Evolutionary conservation across 2,113 vertebrate species (phyloP), one percentile per base, ranked within the genome.

Genomic region (Thoracochromis brauschi): DNA sequence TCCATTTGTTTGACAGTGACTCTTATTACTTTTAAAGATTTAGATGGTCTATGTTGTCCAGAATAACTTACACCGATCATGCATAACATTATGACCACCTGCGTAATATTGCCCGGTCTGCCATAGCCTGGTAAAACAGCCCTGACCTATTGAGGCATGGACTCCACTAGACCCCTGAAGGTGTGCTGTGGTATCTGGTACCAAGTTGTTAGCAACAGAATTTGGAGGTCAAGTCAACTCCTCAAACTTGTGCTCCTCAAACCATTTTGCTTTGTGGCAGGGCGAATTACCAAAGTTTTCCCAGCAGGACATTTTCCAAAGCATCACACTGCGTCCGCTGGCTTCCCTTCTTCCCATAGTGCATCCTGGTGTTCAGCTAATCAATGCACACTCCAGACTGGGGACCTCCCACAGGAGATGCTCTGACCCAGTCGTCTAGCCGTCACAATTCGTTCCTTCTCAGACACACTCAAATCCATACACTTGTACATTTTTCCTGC

Each of bases 261-360:
- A 63, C 29, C 1, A 35, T 63, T 63, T 63, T 63, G 16, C 29
- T 11, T 63, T 33, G 58, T 2, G 60, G 33, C 4, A 3, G 19
- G 4, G 29, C 5, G 2, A 63, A 63, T 33, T 63, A 5, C 19
- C 33, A 38, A 65, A 38, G 0, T 65, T 65, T 65, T 8, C 33
- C 60, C 19, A n/a, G 60, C 60, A 65, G 33, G 0, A 65, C 60
- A 65, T 38, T 65, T 65, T 0, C 60, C 60, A n/a, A 65, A 65
- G 31, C 60, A 38, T 65, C 17, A 65, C 60, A 65, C 31, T 12
- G 60, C 3, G 0, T 65, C 31, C 6, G 31, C 17, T n/a, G 17
- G 60, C 17, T 65, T 65, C 0, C 19, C 33, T 65, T 65, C 4
- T 65, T 38, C 60, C 19, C 33, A 13, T 13, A 38, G 60, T 21